Base-by-base conservation (phyloP, 2,888 invertebrate genomes). In the Oscheius sp. region DNA sequence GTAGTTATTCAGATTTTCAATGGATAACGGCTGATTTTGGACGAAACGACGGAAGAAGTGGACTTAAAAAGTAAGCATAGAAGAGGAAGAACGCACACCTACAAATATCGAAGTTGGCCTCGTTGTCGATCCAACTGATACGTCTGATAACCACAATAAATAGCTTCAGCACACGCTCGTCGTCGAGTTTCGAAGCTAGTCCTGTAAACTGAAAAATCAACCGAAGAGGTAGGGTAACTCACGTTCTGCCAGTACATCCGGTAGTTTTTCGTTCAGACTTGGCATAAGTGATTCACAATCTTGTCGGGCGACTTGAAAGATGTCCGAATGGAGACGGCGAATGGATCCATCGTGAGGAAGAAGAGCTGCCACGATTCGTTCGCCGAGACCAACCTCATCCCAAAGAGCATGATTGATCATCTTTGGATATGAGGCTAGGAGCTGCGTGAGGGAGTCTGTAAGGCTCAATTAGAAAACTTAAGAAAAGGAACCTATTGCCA, bases 291-390 rank as follows among this genome's bases (percentile, higher is more conserved):
- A 13, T 11, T 60, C 60, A 11, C 33, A 35, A 35, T 11, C n/a
- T 33, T 42, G 35, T 2, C 33, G 9, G 10, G 60, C 60, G 5
- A 13, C n/a, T 60, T 60, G 37, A 60, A 35, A 60, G n/a, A 60
- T 32, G 11, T n/a, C n/a, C 9, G 60, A 60, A 35, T 60, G 60
- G 37, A 60, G 60, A 11, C 60, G 60, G 35, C 60, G 37, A 10
- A 60, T 35, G 11, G 33, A 9, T 37, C 37, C 60, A 35, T 60
- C 60, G 60, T 42, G 7, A 13, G 60, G 60, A 11, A 35, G 9
- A 35, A 60, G 7, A 37, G 37, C 60, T n/a, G 13, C 37, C 0
- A 60, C 60, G 9, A 60, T 37, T 5, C 60, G 60, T 11, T n/a
- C 32, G 9, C 60, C 60, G 33, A 60, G 37, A 2, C 13, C 37